These are phyloP conservation scores for Tetrao urogallus DNA, from an alignment of 2,113 vertebrate genomes.

Conservation along the genomic window DNA sequence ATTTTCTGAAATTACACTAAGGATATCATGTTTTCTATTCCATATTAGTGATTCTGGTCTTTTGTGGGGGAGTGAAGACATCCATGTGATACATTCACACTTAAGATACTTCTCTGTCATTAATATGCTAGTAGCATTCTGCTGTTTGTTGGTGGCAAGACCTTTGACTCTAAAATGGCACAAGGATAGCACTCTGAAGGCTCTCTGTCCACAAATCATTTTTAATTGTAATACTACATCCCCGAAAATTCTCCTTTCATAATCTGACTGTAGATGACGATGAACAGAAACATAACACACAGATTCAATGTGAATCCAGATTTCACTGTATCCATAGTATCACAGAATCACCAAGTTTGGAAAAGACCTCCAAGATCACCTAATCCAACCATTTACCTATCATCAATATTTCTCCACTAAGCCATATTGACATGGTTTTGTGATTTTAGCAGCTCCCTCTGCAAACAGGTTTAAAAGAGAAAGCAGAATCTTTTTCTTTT, in stretches of 20 bases:
- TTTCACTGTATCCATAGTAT: background rate
- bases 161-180: constrained; percentile 62
- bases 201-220: constrained; percentile 55
- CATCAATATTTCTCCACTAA: no score
- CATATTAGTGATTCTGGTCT: background rate
- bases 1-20: background rate
- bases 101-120: background rate
- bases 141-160: constrained; percentile 55
- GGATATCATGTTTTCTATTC: background rate
- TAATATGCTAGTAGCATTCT: constrained; percentile 42
- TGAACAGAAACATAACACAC: background rate
- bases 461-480: no score
- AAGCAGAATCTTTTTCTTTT: no score
- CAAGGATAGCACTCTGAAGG: constrained; percentile 37
- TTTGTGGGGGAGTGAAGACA: accelerated
- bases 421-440: no score
- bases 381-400: no score
- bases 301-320: background rate
- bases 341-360: no score
- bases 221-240: constrained; percentile 43
- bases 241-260: constrained; percentile 16
- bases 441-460: no score
- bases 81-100: background rate
- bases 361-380: no score
- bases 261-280: background rate